phyloP scores from a whole-genome alignment of 1,140 invertebrate species.

The Rhyzopertha dominica region DNA sequence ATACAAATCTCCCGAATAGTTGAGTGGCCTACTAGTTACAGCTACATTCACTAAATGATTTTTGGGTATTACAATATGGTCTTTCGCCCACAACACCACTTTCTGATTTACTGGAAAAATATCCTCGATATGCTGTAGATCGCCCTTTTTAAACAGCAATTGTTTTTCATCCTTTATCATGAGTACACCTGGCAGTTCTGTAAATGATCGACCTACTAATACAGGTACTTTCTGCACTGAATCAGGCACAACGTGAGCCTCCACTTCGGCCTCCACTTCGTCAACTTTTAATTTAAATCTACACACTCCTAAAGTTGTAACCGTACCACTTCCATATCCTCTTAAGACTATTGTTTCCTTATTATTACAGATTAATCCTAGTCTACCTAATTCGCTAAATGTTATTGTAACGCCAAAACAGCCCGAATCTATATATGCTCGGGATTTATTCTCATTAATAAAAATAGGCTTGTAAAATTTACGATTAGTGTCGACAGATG shows the following conservation, averaged over 20 bases:
- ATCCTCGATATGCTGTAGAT: too few species aligned
- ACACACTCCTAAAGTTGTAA: too few species aligned
- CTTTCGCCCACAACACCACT: background rate
- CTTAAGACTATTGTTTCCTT: too few species aligned
- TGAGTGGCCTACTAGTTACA: background rate
- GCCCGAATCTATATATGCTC: too few species aligned
- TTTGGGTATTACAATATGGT: background rate
- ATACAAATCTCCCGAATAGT: slow-evolving; percentile 9
- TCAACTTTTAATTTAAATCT: slow-evolving; percentile 14
- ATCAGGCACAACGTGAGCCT: slow-evolving; percentile 6
- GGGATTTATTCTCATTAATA: too few species aligned
- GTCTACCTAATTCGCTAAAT: too few species aligned
- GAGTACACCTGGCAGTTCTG: slow-evolving; percentile 9
- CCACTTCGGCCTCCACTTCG: background rate
- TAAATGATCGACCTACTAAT: slow-evolving; percentile 10
- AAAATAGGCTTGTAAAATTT: too few species aligned
- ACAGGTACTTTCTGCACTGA: slow-evolving; percentile 8
- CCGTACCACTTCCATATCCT: too few species aligned
- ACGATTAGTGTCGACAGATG: too few species aligned
- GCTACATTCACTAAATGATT: slow-evolving; percentile 9
- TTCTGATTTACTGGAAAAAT: slow-evolving; percentile 20
- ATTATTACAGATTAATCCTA: too few species aligned
- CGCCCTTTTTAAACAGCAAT: too few species aligned
- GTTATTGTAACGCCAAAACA: too few species aligned
- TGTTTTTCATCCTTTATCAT: slow-evolving; percentile 9